Evolutionary conservation across 2,888 invertebrate species (phyloP), one percentile per base, ranked within the genome.

Genomic region (Coelinius sp.): DNA sequence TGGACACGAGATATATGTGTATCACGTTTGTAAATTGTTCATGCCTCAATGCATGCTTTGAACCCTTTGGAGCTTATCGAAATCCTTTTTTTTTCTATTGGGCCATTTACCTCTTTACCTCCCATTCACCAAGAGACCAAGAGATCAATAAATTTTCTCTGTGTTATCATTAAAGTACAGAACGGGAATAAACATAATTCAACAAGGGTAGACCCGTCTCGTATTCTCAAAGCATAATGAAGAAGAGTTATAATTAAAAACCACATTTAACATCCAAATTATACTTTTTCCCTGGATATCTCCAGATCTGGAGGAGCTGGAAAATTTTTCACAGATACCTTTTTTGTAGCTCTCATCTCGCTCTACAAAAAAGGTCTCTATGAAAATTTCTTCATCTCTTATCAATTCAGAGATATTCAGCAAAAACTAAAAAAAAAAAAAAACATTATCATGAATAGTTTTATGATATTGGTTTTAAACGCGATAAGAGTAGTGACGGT

Each of bases 401-500:
- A n/a, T n/a, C n/a, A n/a, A n/a, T n/a, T n/a, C n/a, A n/a, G n/a
- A n/a, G n/a, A n/a, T n/a, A n/a, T n/a, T n/a, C n/a, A n/a, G n/a
- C n/a, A n/a, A n/a, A n/a, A n/a, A n/a, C n/a, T n/a, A n/a, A n/a
- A n/a, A n/a, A n/a, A n/a, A n/a, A n/a, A n/a, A n/a, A n/a, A n/a
- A n/a, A n/a, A n/a, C n/a, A n/a, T n/a, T n/a, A n/a, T n/a, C n/a
- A 27, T 20, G 22, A n/a, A 56, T 17, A 27, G 22, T n/a, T 25
- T n/a, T n/a, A n/a, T n/a, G n/a, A n/a, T n/a, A 44, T 24, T 27
- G 22, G 53, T 44, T 44, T 64, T 63, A 63, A 27, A 95, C 94
- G 89, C 94, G 93, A 90, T 95, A 95, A 83, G 95, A 94, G 90
- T 92, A 95, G 89, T 95, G 94, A 84, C 95, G 94, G 89, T 95